A percentile compares a stretch with the other conserved stretches of the same genome.
phyloP scores from a whole-genome alignment of 2,888 invertebrate genomes.

The Amphipoea lucens region DNA sequence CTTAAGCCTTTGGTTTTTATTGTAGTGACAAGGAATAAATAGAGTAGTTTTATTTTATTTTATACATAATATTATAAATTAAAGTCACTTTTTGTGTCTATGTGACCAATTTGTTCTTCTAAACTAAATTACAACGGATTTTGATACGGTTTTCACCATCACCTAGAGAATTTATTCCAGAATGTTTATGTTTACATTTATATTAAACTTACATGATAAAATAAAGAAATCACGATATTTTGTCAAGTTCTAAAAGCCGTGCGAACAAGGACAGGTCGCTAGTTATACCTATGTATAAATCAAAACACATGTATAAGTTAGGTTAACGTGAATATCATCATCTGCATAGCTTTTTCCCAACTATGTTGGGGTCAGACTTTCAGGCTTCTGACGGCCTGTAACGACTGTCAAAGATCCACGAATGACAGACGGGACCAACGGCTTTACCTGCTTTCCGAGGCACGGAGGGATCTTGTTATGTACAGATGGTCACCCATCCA shows the following conservation, averaged over 20 bases:
- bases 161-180: too few species aligned
- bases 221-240: background rate
- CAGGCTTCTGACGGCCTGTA: too few species aligned
- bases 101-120: background rate
- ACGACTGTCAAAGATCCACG: too few species aligned
- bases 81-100: background rate
- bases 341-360: too few species aligned
- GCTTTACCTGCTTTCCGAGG: too few species aligned
- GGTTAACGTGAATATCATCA: background rate
- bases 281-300: too few species aligned
- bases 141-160: background rate
- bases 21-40: background rate
- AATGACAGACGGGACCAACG: too few species aligned
- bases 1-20: slow-evolving; percentile 11
- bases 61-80: background rate
- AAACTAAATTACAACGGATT: background rate
- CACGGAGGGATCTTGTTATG: too few species aligned
- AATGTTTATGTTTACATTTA: background rate
- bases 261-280: background rate
- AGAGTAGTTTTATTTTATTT: background rate
- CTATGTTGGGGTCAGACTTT: too few species aligned
- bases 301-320: too few species aligned
- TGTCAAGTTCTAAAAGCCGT: background rate
- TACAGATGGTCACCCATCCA: too few species aligned
- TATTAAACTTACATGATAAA: background rate